These are phyloP conservation scores for Platycnemis pennipes DNA, from an alignment of 2,888 invertebrate genomes.

Conservation along the genomic window DNA sequence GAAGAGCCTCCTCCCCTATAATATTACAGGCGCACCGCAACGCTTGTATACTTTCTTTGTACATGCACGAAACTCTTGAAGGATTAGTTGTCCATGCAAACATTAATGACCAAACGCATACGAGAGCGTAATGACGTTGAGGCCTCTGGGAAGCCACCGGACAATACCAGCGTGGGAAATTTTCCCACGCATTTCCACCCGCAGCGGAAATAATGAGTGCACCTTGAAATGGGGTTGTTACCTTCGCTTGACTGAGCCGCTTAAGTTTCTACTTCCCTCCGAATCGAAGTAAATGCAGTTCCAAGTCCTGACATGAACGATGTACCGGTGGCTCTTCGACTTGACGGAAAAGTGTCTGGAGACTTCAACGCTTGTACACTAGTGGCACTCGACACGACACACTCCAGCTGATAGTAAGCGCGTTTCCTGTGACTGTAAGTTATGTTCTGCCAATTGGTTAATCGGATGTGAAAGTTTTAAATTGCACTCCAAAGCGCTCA, in stretches of 20 bases:
- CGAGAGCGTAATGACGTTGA: neutral
- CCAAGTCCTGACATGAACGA: neutral
- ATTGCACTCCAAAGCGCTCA: no score
- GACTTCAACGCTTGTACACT: neutral
- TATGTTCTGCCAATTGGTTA: neutral
- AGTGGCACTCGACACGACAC: neutral
- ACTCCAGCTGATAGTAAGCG: neutral
- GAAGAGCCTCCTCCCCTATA: neutral
- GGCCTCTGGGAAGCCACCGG: neutral
- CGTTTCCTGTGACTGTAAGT: neutral
- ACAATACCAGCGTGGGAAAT: neutral
- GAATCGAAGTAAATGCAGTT: neutral
- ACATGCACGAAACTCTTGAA: neutral
- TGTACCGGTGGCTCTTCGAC: neutral
- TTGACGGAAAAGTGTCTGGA: neutral
- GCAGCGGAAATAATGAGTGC: neutral
- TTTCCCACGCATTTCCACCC: neutral
- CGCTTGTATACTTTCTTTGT: neutral
- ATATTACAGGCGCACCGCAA: neutral
- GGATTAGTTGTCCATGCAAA: neutral
- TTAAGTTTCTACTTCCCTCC: conserved; percentile 4
- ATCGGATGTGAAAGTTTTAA: neutral
- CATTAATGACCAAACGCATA: neutral
- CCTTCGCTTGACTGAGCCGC: neutral
- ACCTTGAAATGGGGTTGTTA: neutral